Conservation (phyloP, 2,888 invertebrate genomes). For the Congeria kusceri region DNA sequence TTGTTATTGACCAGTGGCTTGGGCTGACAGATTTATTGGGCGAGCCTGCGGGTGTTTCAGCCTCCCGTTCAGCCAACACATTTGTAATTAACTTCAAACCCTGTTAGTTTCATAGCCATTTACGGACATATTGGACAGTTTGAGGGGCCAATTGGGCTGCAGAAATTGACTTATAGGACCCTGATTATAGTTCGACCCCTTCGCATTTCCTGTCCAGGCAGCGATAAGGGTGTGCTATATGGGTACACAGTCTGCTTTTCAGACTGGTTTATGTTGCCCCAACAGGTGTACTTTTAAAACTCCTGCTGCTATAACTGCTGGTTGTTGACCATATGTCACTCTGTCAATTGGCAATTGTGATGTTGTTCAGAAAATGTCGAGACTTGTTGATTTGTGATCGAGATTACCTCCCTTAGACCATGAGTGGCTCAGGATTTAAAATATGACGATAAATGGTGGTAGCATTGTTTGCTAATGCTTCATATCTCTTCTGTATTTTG, state of each 20-base stretch:
- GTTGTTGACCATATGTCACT: conserved; percentile 46
- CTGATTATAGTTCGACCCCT: conserved; percentile 29
- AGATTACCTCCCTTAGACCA: too few species aligned
- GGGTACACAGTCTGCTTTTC: conserved; percentile 1
- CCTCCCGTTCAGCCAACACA: too few species aligned
- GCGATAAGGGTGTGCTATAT: conserved; percentile 33
- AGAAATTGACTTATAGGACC: conserved; percentile 34
- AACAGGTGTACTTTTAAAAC: conserved; percentile 32
- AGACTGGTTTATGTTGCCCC: conserved; percentile 5
- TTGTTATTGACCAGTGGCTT: too few species aligned
- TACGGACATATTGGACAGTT: neutral
- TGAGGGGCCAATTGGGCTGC: conserved; percentile 4
- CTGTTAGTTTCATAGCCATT: too few species aligned
- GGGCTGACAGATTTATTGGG: too few species aligned
- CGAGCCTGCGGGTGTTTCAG: too few species aligned
- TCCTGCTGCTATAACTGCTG: conserved; percentile 32
- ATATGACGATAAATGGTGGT: too few species aligned
- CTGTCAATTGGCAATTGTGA: neutral
- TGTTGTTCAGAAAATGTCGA: neutral
- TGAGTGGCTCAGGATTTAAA: too few species aligned
- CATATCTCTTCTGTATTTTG: too few species aligned
- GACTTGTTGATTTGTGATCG: too few species aligned
- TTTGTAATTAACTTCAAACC: too few species aligned
- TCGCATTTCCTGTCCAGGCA: conserved; percentile 36
- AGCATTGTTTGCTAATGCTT: too few species aligned